These are phyloP conservation scores for Tenthredo livida DNA, from an alignment of 2,888 invertebrate species.

Conservation along the genomic window DNA sequence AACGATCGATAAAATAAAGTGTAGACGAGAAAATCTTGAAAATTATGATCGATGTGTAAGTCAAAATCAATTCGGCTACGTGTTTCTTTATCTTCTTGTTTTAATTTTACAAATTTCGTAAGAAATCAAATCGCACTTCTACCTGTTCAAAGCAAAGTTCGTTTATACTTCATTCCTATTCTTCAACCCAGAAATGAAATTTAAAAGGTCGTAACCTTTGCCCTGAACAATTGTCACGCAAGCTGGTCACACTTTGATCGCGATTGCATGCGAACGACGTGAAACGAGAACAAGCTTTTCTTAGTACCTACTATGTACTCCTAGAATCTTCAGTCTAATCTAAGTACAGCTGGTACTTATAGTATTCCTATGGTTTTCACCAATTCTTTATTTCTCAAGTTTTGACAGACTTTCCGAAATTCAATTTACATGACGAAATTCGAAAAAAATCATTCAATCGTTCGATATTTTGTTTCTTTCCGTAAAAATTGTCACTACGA, in stretches of 20 bases:
- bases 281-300: not conserved
- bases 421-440: no score
- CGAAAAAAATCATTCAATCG: no score
- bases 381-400: not conserved
- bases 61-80: not conserved
- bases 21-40: not conserved
- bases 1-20: not conserved
- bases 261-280: not conserved
- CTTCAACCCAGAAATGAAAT: not conserved
- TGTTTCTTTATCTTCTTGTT: not conserved
- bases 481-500: no score
- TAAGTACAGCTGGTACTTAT: not conserved
- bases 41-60: not conserved
- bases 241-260: not conserved
- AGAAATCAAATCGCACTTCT: not conserved
- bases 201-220: slow-evolving; percentile 1
- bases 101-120: not conserved
- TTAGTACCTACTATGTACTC: not conserved
- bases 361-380: not conserved
- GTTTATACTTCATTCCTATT: not conserved
- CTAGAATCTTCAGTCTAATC: not conserved
- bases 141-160: not conserved
- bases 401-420: not conserved
- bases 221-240: slow-evolving; percentile 9
- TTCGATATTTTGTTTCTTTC: no score